These are phyloP conservation scores for Beaufortia kweichowensis DNA, from an alignment of 2,113 vertebrate genomes.

Conservation along the genomic window DNA sequence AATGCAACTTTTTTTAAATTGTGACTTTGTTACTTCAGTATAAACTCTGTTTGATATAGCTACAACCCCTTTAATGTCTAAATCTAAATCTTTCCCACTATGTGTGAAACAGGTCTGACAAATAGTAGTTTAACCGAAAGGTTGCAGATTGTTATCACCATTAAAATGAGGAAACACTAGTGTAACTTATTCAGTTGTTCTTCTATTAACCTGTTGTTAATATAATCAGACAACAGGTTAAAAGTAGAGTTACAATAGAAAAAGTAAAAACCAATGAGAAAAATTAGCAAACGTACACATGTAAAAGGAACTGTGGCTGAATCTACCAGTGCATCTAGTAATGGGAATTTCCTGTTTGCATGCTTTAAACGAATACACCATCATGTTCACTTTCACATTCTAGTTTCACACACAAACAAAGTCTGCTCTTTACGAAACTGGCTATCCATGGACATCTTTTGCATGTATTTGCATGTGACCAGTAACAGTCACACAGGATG, in stretches of 20 bases:
- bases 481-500: neutral
- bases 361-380: neutral
- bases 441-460: slow-evolving; percentile 15
- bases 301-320: neutral
- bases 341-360: slow-evolving; percentile 11
- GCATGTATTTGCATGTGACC: slow-evolving; percentile 29
- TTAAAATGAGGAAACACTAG: slow-evolving; percentile 22
- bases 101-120: slow-evolving; percentile 11
- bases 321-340: neutral
- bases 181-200: neutral
- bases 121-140: neutral
- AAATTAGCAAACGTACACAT: no score
- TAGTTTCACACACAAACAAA: neutral
- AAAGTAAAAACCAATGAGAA: no score
- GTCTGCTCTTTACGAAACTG: neutral
- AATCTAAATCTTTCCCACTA: no score
- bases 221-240: no score
- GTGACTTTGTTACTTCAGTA: no score
- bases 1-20: no score
- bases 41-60: no score
- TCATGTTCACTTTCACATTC: neutral
- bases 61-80: no score
- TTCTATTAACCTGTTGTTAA: neutral
- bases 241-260: no score
- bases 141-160: slow-evolving; percentile 10